Evolutionary conservation across 2,888 invertebrate species (phyloP), one percentile per base, ranked within the genome.

Genomic region (Melikaiella ostensackeni): DNA sequence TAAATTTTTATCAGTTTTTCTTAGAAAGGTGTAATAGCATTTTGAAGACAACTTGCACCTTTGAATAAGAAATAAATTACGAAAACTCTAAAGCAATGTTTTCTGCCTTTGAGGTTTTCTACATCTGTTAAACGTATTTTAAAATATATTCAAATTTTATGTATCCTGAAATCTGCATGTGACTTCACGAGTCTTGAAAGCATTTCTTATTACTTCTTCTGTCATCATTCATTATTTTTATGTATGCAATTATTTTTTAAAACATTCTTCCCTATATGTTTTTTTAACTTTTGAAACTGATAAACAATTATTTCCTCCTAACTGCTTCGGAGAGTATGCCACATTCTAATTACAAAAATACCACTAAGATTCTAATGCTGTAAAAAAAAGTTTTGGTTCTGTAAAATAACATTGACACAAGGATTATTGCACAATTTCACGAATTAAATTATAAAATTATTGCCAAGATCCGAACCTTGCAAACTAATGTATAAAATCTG

Each of bases 141-240:
- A 50, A 50, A 50, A 8, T 50, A 50, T 50, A 19, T 8, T 50
- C 7, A 50, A 50, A 50, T 50, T 50, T 50, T 50, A 50, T 50
- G 50, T 50, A n/a, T 50, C n/a, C n/a, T 50, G n/a, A 19, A 50
- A 50, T 50, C 50, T n/a, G 50, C n/a, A 50, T 50, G 50, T n/a
- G 50, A n/a, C 50, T 50, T 46, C 11, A n/a, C 2, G 6, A 55
- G 11, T 55, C 21, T 55, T 55, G 9, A 55, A n/a, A 21, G 11
- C 55, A 55, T 55, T 11, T 55, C n/a, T 55, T 55, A 55, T 55
- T 55, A 9, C 55, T 55, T 55, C 0, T 21, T 55, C 11, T 21
- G 21, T 21, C 42, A 16, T 42, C 42, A 42, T 42, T 16, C 16
- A 42, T 42, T 16, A 42, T 42, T 42, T 42, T 42, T 50, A 1